Base-by-base conservation (phyloP, 2,888 invertebrate species). In the Villa cingulata region DNA sequence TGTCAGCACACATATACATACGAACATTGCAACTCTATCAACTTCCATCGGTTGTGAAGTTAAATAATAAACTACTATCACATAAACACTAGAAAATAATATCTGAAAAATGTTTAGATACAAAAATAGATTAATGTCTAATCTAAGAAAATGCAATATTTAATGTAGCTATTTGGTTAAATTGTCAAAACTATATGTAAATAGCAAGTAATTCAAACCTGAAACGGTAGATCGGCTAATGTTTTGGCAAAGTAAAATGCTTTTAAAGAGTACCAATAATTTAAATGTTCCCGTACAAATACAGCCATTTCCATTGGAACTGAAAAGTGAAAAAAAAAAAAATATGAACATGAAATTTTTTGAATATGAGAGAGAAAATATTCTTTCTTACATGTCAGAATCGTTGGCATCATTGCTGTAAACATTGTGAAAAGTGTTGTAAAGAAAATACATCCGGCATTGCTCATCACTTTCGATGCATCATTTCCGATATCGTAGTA, bases 341-440 rank as follows among this genome's bases (percentile, higher is more conserved):
- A 43, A 23, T 16, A 18, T 27, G 37, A 16, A 32, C 4, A 23
- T 23, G 23, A 23, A 32, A 12, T 32, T 7, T 9, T 2, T 27
- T 50, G 43, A 27, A 36, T 5, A 17, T n/a, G 54, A n/a, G n/a
- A n/a, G n/a, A n/a, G n/a, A n/a, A n/a, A n/a, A n/a, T n/a, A n/a
- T n/a, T n/a, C n/a, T n/a, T n/a, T 80, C 89, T 86, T 72, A 95
- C 95, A 96, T 63, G 96, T 95, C 59, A 95, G 78, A 62, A 96
- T 92, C 43, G 95, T 96, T 54, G 95, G 94, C 95, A 96, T 96
- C 85, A 96, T 89, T 43, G 95, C 91, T 45, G 94, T 91, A 68
- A 95, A 96, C 84, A 94, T 94, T 56, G 94, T 85, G 70, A 96
- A 96, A 71, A 96, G 81, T 56, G 91, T 85, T 55, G 90, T 91